Base-by-base conservation (phyloP, 2,888 invertebrate species). In the Mylabris sibirica region DNA sequence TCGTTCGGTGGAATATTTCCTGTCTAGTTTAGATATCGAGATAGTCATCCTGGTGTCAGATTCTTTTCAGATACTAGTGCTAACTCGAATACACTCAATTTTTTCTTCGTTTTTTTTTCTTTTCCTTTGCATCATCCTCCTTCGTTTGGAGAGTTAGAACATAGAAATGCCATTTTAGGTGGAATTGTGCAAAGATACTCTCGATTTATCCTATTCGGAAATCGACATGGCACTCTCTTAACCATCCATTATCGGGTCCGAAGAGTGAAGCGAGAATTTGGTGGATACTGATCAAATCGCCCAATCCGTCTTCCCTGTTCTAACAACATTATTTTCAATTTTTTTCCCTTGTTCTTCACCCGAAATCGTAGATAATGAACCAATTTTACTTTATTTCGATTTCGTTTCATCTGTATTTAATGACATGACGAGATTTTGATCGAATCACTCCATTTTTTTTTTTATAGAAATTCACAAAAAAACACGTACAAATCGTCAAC, bases 151-250 rank as follows among this genome's bases (percentile, higher is more conserved):
- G 65, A 66, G 63, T 65, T 64, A 53, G 68, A 71, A 71, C 71
- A 71, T 60, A 65, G 71, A 71, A 71, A 71, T 66, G 66, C 71
- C 71, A 71, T 71, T 71, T 66, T 65, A 22, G 64, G 59, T 35
- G 14, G 53, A 30, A 34, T 30, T 35, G 60, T 22, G 17, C 53
- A 34, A 44, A 71, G 64, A 70, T 63, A 65, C 65, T 65, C 66
- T 65, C 69, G 66, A 71, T 71, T 68, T 71, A 70, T 70, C 63
- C 67, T 57, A 63, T 65, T 68, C 70, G 60, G 44, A 66, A 65
- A 69, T 70, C 71, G 71, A 66, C 68, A 60, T 71, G 59, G 65
- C 62, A 60, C 63, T 64, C 34, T 67, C 59, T 67, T 65, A 70
- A 70, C 70, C 61, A 70, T 70, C 70, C 64, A 68, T 70, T 70